Base-by-base conservation (phyloP, 2,113 vertebrate genomes). In the Pogona vitticeps region DNA sequence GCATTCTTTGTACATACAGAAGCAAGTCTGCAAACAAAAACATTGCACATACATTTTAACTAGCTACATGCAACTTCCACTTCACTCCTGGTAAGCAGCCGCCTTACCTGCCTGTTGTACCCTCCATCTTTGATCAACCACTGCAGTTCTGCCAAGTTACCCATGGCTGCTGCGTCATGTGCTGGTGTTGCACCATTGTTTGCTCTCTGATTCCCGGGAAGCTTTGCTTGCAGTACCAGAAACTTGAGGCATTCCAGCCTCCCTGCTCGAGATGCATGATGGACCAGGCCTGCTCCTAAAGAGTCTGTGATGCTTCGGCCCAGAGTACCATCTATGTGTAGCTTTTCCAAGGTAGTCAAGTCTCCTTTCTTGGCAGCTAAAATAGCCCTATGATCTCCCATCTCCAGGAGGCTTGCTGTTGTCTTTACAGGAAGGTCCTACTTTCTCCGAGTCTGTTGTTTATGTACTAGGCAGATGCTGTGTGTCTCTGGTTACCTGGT, bases 121-220 rank as follows among this genome's bases (percentile, higher is more conserved):
- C 94, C 96, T 88, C 92, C 93, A 7, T 79, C 91, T 5, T 82
- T 91, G 90, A 95, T 84, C 85, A 96, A 87, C 95, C 95, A 96
- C 84, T 92, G 46, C 80, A 96, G 92, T 81, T 93, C 93, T 0
- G 88, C 90, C 85, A 96, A 91, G 91, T 97, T 93, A 52, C 98
- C 97, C 0, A 96, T 97, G 63, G 97, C 97, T 0, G 97, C 97
- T 0, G 97, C 97, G 20, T 98, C 97, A 1, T 98, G 97, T 0
- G 92, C 96, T 0, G 97, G 96, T 0, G 97, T 98, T 86, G 98
- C 98, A 23, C 96, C 92, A n/a, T 98, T 98, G 33, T 86, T 94
- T 90, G 97, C 97, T 91, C 89, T 92, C 52, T 94, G 90, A 70
- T 96, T 94, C 20, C 97, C 91, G 0, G 92, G 89, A 86, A 98